These are phyloP conservation scores for Panonychus citri DNA, from an alignment of 1,140 invertebrate species.

Conservation along the genomic window DNA sequence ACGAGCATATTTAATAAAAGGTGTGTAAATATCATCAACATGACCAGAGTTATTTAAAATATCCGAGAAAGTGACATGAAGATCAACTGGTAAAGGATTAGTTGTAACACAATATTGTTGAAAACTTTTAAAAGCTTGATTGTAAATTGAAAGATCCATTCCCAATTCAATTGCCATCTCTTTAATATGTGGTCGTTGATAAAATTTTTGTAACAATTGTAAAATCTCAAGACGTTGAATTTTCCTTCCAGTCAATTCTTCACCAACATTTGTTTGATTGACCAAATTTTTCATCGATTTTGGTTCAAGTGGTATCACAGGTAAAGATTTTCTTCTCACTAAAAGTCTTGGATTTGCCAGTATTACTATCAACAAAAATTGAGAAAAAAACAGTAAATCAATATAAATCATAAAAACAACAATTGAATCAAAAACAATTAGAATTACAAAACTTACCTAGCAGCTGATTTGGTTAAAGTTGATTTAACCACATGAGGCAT, in stretches of 20 bases:
- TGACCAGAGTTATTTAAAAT: constrained; percentile 44
- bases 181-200: constrained; percentile 7
- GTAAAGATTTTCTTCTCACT: too few species aligned
- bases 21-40: constrained; percentile 75
- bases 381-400: too few species aligned
- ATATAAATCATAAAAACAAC: too few species aligned
- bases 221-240: constrained; percentile 5
- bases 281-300: not conserved
- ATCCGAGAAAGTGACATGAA: constrained; percentile 78
- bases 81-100: constrained; percentile 58
- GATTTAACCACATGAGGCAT: too few species aligned
- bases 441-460: too few species aligned
- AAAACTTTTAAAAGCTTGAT: constrained; percentile 70
- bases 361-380: too few species aligned
- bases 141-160: constrained; percentile 34
- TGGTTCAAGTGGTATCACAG: not conserved
- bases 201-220: constrained; percentile 10
- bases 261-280: constrained; percentile 9
- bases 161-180: constrained; percentile 18
- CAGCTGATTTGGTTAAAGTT: too few species aligned
- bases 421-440: too few species aligned
- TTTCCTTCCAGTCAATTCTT: constrained; percentile 11
- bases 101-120: constrained; percentile 62
- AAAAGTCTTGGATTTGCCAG: too few species aligned
- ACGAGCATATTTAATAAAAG: constrained; percentile 70